Evolutionary conservation across 2,888 invertebrate species (phyloP).

Genomic region (Achlya flavicornis): DNA sequence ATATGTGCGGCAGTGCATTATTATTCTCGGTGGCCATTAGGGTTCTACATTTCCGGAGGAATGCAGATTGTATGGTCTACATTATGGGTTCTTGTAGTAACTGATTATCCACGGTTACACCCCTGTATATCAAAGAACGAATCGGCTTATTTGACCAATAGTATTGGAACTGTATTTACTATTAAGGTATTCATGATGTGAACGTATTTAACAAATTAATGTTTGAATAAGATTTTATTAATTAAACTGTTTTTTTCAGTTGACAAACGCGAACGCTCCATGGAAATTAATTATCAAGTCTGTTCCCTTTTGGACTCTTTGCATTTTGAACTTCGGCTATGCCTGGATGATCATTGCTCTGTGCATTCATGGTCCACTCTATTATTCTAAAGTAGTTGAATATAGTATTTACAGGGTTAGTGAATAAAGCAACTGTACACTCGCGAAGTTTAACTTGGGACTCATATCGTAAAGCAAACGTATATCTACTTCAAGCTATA

Average conservation of each 20-base stretch:
- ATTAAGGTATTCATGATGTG: constrained; percentile 57
- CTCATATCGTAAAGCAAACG: too few relatives aligned
- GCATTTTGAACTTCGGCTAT: constrained; percentile 73
- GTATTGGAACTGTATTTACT: constrained; percentile 78
- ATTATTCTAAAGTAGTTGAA: constrained; percentile 58
- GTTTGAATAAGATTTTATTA: background rate
- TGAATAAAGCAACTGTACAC: background rate
- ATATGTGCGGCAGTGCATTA: constrained; percentile 86
- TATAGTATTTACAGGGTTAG: constrained; percentile 69
- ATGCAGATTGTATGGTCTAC: constrained; percentile 80
- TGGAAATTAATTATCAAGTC: constrained; percentile 70
- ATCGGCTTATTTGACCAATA: constrained; percentile 82
- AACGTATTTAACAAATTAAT: constrained; percentile 11
- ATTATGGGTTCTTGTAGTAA: constrained; percentile 83
- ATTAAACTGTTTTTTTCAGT: constrained; percentile 44
- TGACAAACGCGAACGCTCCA: constrained; percentile 67
- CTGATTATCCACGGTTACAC: constrained; percentile 85
- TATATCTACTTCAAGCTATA: too few relatives aligned
- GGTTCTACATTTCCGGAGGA: constrained; percentile 85
- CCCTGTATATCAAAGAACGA: constrained; percentile 85
- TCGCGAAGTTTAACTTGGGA: too few relatives aligned
- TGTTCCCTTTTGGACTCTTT: constrained; percentile 70
- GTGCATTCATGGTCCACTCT: constrained; percentile 71
- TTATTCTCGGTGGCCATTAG: constrained; percentile 85
- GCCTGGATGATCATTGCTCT: constrained; percentile 76